Conservation (phyloP, 64 coral and sea anemone genomes). For the Exaiptasia diaphana region DNA sequence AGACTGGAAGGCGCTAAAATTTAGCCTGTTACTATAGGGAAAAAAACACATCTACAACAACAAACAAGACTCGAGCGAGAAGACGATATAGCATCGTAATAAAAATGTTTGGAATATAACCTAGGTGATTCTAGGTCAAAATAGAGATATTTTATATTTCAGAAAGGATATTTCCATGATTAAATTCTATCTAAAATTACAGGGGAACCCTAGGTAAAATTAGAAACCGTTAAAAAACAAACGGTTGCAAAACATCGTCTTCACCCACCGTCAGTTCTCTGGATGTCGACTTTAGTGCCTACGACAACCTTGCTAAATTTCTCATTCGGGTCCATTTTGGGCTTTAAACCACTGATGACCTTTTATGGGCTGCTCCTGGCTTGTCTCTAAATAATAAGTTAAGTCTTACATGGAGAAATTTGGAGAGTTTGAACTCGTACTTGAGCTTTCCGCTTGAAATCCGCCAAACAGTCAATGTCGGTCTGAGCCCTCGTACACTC, state of each 20-base stretch:
- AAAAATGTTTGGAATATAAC: too few relatives aligned
- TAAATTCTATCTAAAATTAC: too few relatives aligned
- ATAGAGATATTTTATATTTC: too few relatives aligned
- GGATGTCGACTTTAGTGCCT: conserved; percentile 73
- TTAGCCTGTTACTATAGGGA: too few relatives aligned
- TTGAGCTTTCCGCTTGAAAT: conserved; percentile 26
- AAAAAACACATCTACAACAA: too few relatives aligned
- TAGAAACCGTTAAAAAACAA: background rate
- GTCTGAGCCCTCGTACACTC: background rate
- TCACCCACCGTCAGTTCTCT: conserved; percentile 64
- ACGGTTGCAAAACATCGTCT: background rate
- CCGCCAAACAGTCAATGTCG: conserved; percentile 9
- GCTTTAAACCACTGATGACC: background rate
- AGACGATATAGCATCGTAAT: too few relatives aligned
- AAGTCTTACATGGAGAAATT: background rate
- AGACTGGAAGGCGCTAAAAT: too few relatives aligned
- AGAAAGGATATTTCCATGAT: too few relatives aligned
- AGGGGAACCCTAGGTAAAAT: too few relatives aligned
- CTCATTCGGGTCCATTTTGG: conserved; percentile 6
- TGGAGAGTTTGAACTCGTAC: background rate
- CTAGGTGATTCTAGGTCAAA: too few relatives aligned
- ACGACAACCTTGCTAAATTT: conserved; percentile 77
- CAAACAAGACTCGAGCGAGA: too few relatives aligned
- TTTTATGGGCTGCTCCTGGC: background rate
- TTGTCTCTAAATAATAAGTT: background rate